Conservation (phyloP, 2,888 invertebrate genomes). For the Hylaea fasciaria region DNA sequence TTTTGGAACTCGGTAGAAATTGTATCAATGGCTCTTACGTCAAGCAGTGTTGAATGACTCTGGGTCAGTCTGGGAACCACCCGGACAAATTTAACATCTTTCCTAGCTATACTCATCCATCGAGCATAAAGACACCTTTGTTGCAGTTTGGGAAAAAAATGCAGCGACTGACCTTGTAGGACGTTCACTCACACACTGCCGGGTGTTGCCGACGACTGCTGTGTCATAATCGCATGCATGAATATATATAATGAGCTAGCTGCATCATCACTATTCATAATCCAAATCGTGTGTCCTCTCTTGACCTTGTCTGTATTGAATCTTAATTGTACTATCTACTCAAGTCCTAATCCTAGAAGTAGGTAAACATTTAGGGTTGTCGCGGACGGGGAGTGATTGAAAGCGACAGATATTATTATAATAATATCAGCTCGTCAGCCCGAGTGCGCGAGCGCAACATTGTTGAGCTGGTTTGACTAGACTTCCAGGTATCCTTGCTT, state of each 20-base stretch:
- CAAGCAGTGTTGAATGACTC: no score
- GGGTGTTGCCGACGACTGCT: constrained; percentile 9
- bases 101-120: no score
- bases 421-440: constrained; percentile 19
- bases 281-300: constrained; percentile 8
- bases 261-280: constrained; percentile 22
- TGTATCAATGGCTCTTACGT: no score
- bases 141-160: constrained; percentile 12
- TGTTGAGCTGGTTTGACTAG: constrained; percentile 26
- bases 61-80: no score
- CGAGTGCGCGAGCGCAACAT: constrained; percentile 12
- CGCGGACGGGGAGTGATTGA: constrained; percentile 31
- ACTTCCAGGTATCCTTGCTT: no score
- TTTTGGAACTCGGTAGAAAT: no score
- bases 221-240: constrained; percentile 27
- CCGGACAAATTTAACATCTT: no score
- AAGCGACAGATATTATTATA: constrained; percentile 35
- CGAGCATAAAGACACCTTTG: not conserved
- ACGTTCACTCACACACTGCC: constrained; percentile 18
- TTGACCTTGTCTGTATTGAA: constrained; percentile 22
- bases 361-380: constrained; percentile 21
- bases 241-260: constrained; percentile 25
- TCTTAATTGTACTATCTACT: not conserved
- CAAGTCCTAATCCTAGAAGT: constrained; percentile 21
- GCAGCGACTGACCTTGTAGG: constrained; percentile 25